Conservation (phyloP, 2,113 vertebrate genomes). For the Melanostigma gelatinosum region DNA sequence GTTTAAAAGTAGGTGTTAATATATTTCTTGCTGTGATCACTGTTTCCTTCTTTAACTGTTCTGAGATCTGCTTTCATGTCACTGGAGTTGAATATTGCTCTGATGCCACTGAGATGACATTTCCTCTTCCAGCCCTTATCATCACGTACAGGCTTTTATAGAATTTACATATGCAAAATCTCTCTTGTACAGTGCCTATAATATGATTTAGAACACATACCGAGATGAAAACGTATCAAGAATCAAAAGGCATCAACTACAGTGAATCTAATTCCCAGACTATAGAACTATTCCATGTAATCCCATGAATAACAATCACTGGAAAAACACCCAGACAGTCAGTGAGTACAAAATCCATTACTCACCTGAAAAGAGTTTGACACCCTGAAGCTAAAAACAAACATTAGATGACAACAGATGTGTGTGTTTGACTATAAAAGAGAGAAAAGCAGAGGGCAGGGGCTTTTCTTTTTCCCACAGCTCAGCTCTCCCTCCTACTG, state of each 20-base stretch:
- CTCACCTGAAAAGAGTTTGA: background rate
- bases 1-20: background rate
- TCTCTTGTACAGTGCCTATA: no score
- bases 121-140: background rate
- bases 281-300: background rate
- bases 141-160: background rate
- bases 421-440: constrained; percentile 21
- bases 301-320: background rate
- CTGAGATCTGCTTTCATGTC: background rate
- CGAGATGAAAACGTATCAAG: no score
- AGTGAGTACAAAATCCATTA: background rate
- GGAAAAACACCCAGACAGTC: background rate
- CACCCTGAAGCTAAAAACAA: background rate
- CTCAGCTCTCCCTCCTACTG: constrained; percentile 28
- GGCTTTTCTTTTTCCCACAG: constrained; percentile 24
- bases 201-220: background rate
- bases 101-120: background rate
- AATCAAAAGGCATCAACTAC: no score
- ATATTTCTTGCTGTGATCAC: background rate
- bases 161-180: background rate
- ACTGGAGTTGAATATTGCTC: background rate
- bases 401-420: constrained; percentile 8
- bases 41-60: background rate
- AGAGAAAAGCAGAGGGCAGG: constrained; percentile 33
- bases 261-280: background rate